Evolutionary conservation across 2,888 invertebrate species (phyloP).

Genomic region (Catocala sponsa): DNA sequence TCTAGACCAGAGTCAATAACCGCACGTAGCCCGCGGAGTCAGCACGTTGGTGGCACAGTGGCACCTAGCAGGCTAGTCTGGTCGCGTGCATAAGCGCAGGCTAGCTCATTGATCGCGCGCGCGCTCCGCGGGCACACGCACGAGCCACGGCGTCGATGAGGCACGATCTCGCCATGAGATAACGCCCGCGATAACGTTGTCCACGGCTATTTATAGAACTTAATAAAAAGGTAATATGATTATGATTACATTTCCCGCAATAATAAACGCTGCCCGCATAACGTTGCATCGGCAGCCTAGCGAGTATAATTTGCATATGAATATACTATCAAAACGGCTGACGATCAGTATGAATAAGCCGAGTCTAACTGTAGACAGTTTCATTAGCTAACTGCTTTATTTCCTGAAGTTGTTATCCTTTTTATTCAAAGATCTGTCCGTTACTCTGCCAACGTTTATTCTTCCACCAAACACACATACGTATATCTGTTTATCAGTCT

Average conservation of each 20-base stretch:
- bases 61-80: slow-evolving; percentile 34
- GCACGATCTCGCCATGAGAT: slow-evolving; percentile 82
- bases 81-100: slow-evolving; percentile 30
- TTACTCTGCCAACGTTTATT: background rate
- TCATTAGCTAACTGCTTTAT: slow-evolving; percentile 33
- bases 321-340: slow-evolving; percentile 16
- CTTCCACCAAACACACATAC: background rate
- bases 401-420: slow-evolving; percentile 33
- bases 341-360: slow-evolving; percentile 7
- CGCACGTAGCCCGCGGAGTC: slow-evolving; percentile 47
- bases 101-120: slow-evolving; percentile 45
- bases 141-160: slow-evolving; percentile 50
- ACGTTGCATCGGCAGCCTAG: slow-evolving; percentile 16
- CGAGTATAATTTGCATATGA: slow-evolving; percentile 16
- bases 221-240: slow-evolving; percentile 81
- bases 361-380: slow-evolving; percentile 22
- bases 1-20: slow-evolving; percentile 58
- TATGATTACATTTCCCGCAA: slow-evolving; percentile 67
- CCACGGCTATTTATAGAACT: slow-evolving; percentile 80
- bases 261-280: slow-evolving; percentile 42
- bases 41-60: slow-evolving; percentile 27
- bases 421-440: slow-evolving; percentile 16
- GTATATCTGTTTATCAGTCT: background rate
- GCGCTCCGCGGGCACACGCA: slow-evolving; percentile 43
- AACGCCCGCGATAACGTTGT: slow-evolving; percentile 83